These are phyloP conservation scores for Atherix ibis DNA, from an alignment of 2,888 invertebrate species.

Conservation along the genomic window DNA sequence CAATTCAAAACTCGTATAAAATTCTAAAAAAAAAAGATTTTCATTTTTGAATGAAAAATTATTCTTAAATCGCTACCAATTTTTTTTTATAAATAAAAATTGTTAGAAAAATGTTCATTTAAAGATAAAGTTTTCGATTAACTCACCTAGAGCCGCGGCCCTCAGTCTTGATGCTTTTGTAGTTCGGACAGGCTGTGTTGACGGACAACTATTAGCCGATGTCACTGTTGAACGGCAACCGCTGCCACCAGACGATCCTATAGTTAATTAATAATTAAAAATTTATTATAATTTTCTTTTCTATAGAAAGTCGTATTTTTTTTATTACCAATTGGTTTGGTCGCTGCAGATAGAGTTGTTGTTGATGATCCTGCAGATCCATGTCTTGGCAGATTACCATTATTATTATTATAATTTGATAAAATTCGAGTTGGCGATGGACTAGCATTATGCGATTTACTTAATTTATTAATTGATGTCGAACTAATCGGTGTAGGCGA, in stretches of 20 bases:
- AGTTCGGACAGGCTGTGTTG: constrained; percentile 38
- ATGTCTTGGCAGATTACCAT: constrained; percentile 1
- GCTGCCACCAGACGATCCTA: not conserved
- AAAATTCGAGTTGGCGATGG: constrained; percentile 1
- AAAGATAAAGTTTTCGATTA: not conserved
- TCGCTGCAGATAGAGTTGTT: no score
- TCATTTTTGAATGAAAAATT: no score
- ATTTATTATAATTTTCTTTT: constrained; percentile 1
- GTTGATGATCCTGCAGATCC: no score
- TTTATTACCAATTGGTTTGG: no score
- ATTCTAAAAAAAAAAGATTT: no score
- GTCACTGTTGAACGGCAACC: not conserved
- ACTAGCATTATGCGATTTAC: constrained; percentile 10
- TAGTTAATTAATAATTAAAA: not conserved
- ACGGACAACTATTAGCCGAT: not conserved
- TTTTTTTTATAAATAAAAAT: no score
- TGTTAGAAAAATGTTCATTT: no score
- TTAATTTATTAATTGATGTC: constrained; percentile 6
- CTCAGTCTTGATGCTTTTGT: constrained; percentile 56
- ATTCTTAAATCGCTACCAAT: no score
- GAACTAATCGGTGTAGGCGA: constrained; percentile 12
- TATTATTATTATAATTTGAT: not conserved
- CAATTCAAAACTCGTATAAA: no score
- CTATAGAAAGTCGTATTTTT: not conserved
- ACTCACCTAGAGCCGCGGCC: constrained; percentile 41